Base-by-base conservation (phyloP, 1,140 invertebrate species). In the Fopius arisanus region DNA sequence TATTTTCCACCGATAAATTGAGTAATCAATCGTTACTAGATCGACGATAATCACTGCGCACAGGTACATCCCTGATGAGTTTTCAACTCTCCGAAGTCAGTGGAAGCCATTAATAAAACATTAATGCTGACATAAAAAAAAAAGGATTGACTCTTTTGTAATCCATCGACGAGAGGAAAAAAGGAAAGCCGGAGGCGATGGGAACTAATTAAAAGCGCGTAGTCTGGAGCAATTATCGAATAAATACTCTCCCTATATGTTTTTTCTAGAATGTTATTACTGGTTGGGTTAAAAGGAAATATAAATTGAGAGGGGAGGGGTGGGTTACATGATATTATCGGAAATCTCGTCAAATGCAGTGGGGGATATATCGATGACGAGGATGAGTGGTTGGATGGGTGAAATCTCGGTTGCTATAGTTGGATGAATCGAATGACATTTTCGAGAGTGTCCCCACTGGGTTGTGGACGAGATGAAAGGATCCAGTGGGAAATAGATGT, bases 341-440 rank as follows among this genome's bases (percentile, higher is more conserved):
- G 19, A 59, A 59, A 59, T 59, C 23, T 59, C 54, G 54, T 59
- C 54, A 59, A 59, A 59, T 59, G 43, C 43, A 21, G 43, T 16
- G 54, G 54, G 54, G 54, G 19, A 12, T 59, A 59, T 26, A 59
- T 59, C 6, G 43, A 51, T 59, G 62, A 65, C 62, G 28, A 31
- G 62, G 29, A 65, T 33, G 28, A 31, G 29, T 65, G 26, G 62
- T 33, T 65, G 16, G 29, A 31, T 19, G 19, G 16, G 19, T 23
- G 23, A 65, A 33, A 65, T 65, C 31, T 31, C 62, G n/a, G 62
- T 16, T 31, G 16, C 28, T 59, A 28, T 59, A 26, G 51, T 66
- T 65, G 33, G 28, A 72, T 31, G 63, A 72, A 72, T 72, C 37
- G 71, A 72, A 72, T 72, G 63, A 72, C 63, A 72, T 72, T 67